These are phyloP conservation scores for Alligator sinensis DNA, from an alignment of 2,113 vertebrate species.

Conservation along the genomic window DNA sequence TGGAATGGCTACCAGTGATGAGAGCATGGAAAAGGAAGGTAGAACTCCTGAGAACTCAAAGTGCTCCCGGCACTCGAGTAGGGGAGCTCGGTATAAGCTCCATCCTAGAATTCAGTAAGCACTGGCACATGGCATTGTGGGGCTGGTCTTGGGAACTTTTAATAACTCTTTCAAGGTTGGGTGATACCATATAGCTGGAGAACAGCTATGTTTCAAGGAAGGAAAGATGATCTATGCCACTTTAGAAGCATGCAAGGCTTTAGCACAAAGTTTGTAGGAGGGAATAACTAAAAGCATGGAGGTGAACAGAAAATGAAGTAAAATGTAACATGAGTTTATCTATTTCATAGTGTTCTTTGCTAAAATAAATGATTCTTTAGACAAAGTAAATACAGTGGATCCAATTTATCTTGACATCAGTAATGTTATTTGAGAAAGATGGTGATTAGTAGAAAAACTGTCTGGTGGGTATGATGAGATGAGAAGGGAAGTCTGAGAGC, in stretches of 20 bases:
- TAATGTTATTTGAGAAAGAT: not conserved
- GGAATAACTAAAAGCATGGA: not conserved
- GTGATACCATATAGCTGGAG: not conserved
- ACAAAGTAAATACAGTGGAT: not conserved
- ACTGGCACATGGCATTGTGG: not conserved
- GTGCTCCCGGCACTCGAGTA: too few species aligned
- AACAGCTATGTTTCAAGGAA: not conserved
- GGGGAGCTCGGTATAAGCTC: not conserved
- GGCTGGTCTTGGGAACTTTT: not conserved
- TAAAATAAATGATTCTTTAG: not conserved
- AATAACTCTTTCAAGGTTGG: not conserved
- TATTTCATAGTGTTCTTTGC: not conserved
- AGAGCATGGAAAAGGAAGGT: not conserved
- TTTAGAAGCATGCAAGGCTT: not conserved
- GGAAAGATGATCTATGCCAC: not conserved
- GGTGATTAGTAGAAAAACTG: not conserved
- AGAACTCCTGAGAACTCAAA: not conserved
- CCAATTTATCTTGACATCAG: not conserved
- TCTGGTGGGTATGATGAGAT: not conserved
- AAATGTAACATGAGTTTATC: not conserved
- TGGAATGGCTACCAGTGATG: not conserved
- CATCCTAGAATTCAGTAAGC: not conserved
- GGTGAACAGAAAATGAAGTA: not conserved
- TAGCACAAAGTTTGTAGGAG: not conserved
- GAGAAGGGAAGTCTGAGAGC: not conserved